A percentile compares a stretch with the other conserved stretches of the same genome.
Evolutionary conservation across 1,140 invertebrate genomes (phyloP).

Genomic region (Nilaparvata lugens): DNA sequence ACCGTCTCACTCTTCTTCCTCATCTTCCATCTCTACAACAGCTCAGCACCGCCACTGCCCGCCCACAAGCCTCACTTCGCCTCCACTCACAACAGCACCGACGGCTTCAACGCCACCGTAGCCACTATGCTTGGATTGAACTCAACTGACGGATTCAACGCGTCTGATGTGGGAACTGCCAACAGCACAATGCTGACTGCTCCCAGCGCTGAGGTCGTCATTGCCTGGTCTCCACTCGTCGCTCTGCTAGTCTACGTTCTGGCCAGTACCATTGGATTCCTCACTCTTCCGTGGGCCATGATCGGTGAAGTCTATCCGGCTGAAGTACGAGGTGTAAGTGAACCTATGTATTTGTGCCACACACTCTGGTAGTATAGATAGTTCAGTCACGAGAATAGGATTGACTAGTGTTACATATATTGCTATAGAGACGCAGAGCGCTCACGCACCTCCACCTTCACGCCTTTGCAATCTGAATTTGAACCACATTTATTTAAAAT

Average conservation of each 20-base stretch:
- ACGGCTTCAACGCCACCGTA: not conserved
- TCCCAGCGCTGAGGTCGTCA: not conserved
- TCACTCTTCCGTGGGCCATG: constrained; percentile 61
- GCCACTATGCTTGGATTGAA: not conserved
- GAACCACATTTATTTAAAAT: too few relatives aligned
- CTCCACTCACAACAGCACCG: not conserved
- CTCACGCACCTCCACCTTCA: not conserved
- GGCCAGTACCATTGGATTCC: constrained; percentile 49
- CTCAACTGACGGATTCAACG: not conserved
- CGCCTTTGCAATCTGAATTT: not conserved
- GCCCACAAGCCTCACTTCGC: not conserved
- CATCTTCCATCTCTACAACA: constrained; percentile 38
- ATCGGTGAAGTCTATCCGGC: constrained; percentile 63
- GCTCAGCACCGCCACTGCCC: not conserved
- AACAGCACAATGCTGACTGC: constrained; percentile 36
- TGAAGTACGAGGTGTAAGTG: constrained; percentile 46
- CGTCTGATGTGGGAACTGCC: constrained; percentile 27
- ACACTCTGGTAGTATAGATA: not conserved
- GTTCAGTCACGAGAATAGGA: not conserved
- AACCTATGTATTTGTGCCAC: too few relatives aligned
- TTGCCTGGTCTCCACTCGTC: constrained; percentile 37
- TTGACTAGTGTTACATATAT: not conserved
- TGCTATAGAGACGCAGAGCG: not conserved
- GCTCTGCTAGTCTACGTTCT: constrained; percentile 49
- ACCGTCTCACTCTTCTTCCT: constrained; percentile 45